These are phyloP conservation scores for Aethes cnicana DNA, from an alignment of 2,888 invertebrate genomes.

Conservation along the genomic window DNA sequence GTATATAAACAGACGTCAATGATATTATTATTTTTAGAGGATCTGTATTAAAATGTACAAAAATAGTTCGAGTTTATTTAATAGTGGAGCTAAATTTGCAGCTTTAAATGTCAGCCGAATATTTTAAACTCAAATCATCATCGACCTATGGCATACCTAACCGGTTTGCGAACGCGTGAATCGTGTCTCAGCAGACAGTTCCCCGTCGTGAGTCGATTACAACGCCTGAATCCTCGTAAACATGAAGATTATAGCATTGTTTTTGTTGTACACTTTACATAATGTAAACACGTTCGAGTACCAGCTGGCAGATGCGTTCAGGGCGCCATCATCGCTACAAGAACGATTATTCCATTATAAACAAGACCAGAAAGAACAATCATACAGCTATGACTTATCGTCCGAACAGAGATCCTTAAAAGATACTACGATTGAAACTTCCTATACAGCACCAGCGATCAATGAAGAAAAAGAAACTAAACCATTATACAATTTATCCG, in stretches of 20 bases:
- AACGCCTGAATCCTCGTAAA: slow-evolving; percentile 13
- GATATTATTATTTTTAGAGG: too few species aligned
- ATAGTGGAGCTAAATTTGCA: too few species aligned
- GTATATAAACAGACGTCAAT: too few species aligned
- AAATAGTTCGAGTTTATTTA: too few species aligned
- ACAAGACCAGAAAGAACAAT: too few species aligned
- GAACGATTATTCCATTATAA: too few species aligned
- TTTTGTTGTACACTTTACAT: slow-evolving; percentile 15
- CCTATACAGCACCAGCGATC: not conserved
- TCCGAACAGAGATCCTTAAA: too few species aligned
- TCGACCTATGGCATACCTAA: slow-evolving; percentile 24
- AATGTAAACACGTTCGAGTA: slow-evolving; percentile 29
- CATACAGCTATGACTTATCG: too few species aligned
- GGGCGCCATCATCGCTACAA: too few species aligned
- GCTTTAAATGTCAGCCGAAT: not conserved
- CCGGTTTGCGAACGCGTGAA: slow-evolving; percentile 12
- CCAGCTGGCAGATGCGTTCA: too few species aligned
- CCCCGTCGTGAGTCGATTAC: not conserved
- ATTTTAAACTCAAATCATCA: slow-evolving; percentile 12
- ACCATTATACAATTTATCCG: slow-evolving; percentile 52
- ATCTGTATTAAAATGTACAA: too few species aligned
- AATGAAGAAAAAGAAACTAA: not conserved
- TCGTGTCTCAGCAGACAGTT: slow-evolving; percentile 13
- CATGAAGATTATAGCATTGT: slow-evolving; percentile 3
- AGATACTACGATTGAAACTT: too few species aligned